These are phyloP conservation scores for Chiridota heheva DNA, from an alignment of 35 echinoderm and acorn worm genomes.

Conservation along the genomic window DNA sequence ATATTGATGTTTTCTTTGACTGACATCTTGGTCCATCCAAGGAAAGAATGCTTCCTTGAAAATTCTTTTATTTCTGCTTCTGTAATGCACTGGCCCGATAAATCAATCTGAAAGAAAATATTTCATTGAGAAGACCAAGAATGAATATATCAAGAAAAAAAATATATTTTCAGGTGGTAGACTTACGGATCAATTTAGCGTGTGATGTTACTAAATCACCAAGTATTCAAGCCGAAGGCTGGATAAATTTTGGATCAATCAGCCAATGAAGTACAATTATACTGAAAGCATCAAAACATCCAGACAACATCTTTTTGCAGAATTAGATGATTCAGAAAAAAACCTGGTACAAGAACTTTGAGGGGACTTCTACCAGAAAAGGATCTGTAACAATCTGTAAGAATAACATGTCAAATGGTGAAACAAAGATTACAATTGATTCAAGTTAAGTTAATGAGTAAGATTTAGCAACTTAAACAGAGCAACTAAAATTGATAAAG, in stretches of 20 bases:
- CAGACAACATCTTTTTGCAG: no score
- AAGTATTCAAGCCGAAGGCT: background rate
- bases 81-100: conserved; percentile 40
- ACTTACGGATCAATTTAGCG: background rate
- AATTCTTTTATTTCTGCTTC: conserved; percentile 82
- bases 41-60: conserved; percentile 63
- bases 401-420: background rate
- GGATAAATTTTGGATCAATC: no score
- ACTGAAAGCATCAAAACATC: no score
- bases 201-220: no score
- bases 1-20: conserved; percentile 92
- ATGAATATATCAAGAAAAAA: background rate
- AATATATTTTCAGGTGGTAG: background rate
- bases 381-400: no score
- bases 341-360: background rate
- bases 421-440: background rate
- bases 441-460: background rate
- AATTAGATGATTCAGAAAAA: no score
- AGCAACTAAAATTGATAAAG: background rate
- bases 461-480: no score
- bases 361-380: no score
- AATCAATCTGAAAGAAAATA: conserved; percentile 71
- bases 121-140: no score
- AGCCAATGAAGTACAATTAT: no score
- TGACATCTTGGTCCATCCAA: conserved; percentile 90